Conservation (phyloP, 2,888 invertebrate genomes). For the Meteorus colon region DNA sequence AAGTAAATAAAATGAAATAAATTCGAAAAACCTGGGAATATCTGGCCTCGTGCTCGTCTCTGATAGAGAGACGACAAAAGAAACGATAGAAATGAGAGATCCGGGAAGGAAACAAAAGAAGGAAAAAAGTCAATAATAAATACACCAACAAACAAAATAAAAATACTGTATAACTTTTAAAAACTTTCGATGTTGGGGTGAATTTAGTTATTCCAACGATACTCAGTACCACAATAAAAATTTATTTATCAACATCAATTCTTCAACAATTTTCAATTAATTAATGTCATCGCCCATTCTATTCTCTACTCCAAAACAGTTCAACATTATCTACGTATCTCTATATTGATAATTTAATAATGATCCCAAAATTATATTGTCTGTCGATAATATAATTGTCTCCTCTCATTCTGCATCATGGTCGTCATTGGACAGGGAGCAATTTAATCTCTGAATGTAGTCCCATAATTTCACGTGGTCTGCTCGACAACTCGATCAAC, state of each 20-base stretch:
- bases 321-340: background rate
- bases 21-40: slow-evolving; percentile 6
- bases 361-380: background rate
- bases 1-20: slow-evolving; percentile 19
- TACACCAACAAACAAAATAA: background rate
- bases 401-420: background rate
- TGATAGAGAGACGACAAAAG: background rate
- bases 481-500: slow-evolving; percentile 25
- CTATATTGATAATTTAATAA: background rate
- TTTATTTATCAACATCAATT: background rate
- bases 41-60: background rate
- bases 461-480: slow-evolving; percentile 19
- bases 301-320: background rate
- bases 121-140: background rate
- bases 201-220: background rate
- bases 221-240: background rate
- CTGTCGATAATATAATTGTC: background rate
- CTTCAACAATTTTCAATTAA: slow-evolving; percentile 8
- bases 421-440: background rate
- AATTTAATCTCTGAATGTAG: slow-evolving; percentile 19
- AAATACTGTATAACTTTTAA: background rate
- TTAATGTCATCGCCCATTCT: background rate
- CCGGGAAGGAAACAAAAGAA: background rate
- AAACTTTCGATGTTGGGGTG: background rate
- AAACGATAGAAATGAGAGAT: slow-evolving; percentile 3